Evolutionary conservation across 2,797 vertebrate species (phyloP), one percentile per base, ranked within the genome.

Genomic region (Malurus splendens): DNA sequence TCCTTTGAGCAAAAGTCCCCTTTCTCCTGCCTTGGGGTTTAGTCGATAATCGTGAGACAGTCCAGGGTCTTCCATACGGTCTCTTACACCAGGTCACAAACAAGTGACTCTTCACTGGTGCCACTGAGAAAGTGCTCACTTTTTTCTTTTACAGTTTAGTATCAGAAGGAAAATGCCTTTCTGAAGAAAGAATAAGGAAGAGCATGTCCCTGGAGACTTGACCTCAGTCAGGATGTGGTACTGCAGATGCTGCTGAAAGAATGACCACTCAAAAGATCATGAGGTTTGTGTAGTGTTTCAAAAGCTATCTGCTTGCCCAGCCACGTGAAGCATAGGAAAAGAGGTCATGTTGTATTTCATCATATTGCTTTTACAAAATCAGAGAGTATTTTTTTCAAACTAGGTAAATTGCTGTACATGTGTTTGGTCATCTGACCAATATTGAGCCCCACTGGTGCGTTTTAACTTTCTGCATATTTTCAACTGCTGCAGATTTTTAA

Each of bases 251-350:
- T 81, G 61, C 41, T 81, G 64, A 70, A 25, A 68, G 48, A 71
- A 73, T 71, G 87, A 79, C 78, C 71, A 68, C 71, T 83, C 82
- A 61, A 89, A 87, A 82, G 64, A 72, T 87, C 87, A 94, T 74
- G 68, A 89, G 89, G 57, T 83, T 30, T 65, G 2, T 86, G 23
- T 65, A 70, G 41, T 50, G 19, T 86, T 91, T 86, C 60, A 23
- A 81, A 81, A 92, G 38, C 52, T 32, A 18, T 65, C 42, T 2
- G 5, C 42, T 80, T 64, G 25, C 72, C 73, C 57, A 57, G 56
- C 54, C 18, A 5, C 3, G 4, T 60, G 79, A 89, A 86, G 47
- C 14, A 11, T 15, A 61, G 36, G 48, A 74, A n/a, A 72, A 82
- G 88, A 65, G 80, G 36, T 75, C 66, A 42, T 23, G 41, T 17